Evolutionary conservation across 2,797 vertebrate genomes (phyloP).

Genomic region (Phoebastria nigripes): DNA sequence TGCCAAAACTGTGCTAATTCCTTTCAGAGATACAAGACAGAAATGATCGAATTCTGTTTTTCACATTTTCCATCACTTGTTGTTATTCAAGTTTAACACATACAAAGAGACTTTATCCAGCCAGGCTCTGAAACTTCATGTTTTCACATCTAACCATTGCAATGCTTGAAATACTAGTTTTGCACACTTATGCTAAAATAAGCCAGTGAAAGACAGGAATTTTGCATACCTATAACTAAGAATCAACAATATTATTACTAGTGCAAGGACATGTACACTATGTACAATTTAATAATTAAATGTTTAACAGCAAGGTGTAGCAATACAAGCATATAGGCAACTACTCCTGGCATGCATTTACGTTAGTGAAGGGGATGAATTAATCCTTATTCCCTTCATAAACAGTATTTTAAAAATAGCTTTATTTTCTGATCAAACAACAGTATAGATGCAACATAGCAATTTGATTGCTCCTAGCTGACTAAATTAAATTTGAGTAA

Average conservation of each 20-base stretch:
- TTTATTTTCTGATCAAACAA: neutral
- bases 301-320: neutral
- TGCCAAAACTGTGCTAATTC: neutral
- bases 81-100: neutral
- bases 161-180: neutral
- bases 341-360: neutral
- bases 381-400: neutral
- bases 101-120: neutral
- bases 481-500: neutral
- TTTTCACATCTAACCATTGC: neutral
- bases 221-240: neutral
- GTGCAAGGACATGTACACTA: accelerated
- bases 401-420: accelerated
- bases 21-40: neutral
- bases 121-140: neutral
- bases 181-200: neutral
- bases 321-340: neutral
- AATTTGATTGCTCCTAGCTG: neutral
- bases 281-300: accelerated
- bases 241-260: neutral
- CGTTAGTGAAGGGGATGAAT: neutral
- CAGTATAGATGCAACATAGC: accelerated
- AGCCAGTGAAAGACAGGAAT: neutral
- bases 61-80: neutral
- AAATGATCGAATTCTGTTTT: neutral